Evolutionary conservation across 2,888 invertebrate genomes (phyloP).

Genomic region (Drosophila mettleri): DNA sequence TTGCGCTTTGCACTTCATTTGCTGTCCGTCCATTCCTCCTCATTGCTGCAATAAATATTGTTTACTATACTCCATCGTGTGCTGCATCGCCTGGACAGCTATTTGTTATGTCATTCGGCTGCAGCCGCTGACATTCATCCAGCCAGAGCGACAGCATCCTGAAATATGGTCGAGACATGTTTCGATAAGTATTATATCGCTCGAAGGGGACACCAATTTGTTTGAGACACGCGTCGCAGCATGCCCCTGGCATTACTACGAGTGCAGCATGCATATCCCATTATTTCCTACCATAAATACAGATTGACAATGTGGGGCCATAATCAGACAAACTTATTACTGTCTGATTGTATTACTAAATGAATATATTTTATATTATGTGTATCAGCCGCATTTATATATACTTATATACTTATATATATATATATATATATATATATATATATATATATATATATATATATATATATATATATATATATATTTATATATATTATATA

Average conservation of each 20-base stretch:
- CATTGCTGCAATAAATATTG: conserved; percentile 67
- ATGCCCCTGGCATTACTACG: background rate
- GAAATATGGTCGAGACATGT: conserved; percentile 43
- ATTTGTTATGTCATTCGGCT: conserved; percentile 76
- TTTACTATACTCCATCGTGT: conserved; percentile 58
- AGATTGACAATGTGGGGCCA: background rate
- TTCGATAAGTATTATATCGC: conserved; percentile 65
- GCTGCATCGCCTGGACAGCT: conserved; percentile 63
- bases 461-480: background rate
- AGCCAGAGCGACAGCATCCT: conserved; percentile 41
- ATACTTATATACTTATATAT: no score
- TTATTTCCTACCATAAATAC: conserved; percentile 5
- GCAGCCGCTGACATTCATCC: conserved; percentile 68
- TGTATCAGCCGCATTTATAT: no score
- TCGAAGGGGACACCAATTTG: conserved; percentile 50
- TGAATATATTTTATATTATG: no score
- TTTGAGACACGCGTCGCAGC: conserved; percentile 18
- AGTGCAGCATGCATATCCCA: background rate
- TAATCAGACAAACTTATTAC: background rate
- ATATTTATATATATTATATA: background rate
- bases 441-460: background rate
- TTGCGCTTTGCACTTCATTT: conserved; percentile 78
- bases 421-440: no score
- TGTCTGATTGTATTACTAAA: background rate
- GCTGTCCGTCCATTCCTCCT: conserved; percentile 28